Percentiles rank a stretch among this genome's conserved stretches.
Conservation (phyloP, 2,888 invertebrate species). For the Rhorus exstirpatorius region DNA sequence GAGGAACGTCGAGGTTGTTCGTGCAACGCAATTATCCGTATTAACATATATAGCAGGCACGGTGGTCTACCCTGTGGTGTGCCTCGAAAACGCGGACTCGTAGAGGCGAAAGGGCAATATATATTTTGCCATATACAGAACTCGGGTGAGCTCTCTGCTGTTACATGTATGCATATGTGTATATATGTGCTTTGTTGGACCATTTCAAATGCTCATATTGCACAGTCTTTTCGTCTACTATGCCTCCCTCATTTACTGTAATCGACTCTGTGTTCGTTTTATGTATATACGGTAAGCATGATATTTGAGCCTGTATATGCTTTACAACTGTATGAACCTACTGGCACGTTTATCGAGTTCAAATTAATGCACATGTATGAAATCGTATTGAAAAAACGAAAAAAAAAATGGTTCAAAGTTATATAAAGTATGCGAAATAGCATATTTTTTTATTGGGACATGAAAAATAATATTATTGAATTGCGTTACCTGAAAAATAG, state of each 20-base stretch:
- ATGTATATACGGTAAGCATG: neutral
- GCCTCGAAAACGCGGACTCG: neutral
- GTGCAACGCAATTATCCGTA: constrained; percentile 77
- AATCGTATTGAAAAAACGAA: too few species aligned
- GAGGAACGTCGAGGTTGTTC: constrained; percentile 49
- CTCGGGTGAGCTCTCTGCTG: neutral
- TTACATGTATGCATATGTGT: too few species aligned
- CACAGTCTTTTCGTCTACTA: neutral
- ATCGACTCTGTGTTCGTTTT: constrained; percentile 31
- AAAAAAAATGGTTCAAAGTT: too few species aligned
- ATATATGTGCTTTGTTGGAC: constrained; percentile 12
- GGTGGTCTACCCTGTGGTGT: constrained; percentile 72
- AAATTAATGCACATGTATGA: neutral
- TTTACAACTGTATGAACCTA: neutral
- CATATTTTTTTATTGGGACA: too few species aligned
- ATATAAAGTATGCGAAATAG: too few species aligned
- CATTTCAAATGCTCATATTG: constrained; percentile 19
- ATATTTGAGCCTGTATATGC: constrained; percentile 21
- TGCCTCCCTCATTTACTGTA: constrained; percentile 11
- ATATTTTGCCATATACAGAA: constrained; percentile 15
- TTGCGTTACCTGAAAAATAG: too few species aligned
- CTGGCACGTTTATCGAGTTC: constrained; percentile 10
- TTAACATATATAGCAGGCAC: constrained; percentile 74
- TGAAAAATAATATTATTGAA: too few species aligned
- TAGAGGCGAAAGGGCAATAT: constrained; percentile 36